Evolutionary conservation across 2,888 invertebrate genomes (phyloP).

Genomic region (Volucella bombylans): DNA sequence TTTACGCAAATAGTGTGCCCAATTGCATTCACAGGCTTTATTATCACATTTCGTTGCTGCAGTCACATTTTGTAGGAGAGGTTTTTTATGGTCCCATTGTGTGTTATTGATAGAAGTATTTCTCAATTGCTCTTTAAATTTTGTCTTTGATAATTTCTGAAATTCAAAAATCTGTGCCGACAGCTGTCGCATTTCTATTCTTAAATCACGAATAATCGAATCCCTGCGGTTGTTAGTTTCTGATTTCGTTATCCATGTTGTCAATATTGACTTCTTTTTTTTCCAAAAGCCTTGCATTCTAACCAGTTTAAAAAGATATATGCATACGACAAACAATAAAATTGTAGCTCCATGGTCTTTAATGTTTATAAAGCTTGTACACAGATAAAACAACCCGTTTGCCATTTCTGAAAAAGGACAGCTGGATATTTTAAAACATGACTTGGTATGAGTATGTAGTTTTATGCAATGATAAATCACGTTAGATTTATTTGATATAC

Average conservation of each 20-base stretch:
- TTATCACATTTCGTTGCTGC: not conserved
- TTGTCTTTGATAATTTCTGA: slow-evolving; percentile 36
- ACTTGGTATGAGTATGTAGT: too few species aligned
- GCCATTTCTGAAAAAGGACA: not conserved
- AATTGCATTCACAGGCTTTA: slow-evolving; percentile 40
- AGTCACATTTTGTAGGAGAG: not conserved
- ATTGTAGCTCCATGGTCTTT: slow-evolving; percentile 34
- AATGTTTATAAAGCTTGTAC: not conserved
- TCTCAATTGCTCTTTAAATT: not conserved
- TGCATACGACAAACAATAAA: slow-evolving; percentile 25
- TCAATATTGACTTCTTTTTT: slow-evolving; percentile 13
- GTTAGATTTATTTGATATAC: too few species aligned
- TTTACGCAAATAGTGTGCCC: slow-evolving; percentile 51
- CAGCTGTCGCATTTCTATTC: slow-evolving; percentile 47
- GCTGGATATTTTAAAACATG: not conserved
- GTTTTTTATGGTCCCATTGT: not conserved
- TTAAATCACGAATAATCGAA: slow-evolving; percentile 27
- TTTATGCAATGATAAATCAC: too few species aligned
- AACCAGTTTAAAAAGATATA: slow-evolving; percentile 43
- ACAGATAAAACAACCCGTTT: not conserved
- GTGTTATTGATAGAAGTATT: not conserved
- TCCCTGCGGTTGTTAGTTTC: slow-evolving; percentile 9
- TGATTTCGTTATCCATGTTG: not conserved
- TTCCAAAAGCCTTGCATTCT: not conserved
- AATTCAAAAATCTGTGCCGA: slow-evolving; percentile 46